Base-by-base conservation (phyloP, 2,888 invertebrate genomes). In the Amaurobius ferox region DNA sequence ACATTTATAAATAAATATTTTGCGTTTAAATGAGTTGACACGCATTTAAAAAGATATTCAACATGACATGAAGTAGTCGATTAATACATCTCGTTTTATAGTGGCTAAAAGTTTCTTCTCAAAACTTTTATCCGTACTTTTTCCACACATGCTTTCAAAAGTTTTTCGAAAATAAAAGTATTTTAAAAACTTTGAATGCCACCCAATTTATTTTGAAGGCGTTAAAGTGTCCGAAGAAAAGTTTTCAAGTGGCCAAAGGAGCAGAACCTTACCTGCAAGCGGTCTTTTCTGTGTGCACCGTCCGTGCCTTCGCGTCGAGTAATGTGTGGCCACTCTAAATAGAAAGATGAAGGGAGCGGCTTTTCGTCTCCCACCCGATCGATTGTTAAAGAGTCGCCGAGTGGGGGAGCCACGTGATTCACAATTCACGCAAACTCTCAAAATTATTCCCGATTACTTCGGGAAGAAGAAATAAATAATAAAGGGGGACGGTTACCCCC, bases 391-490 rank as follows among this genome's bases (percentile, higher is more conserved):
- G 66, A 67, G 48, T 29, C 66, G 76, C 76, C 76, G 76, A 30
- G 44, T 66, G 76, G 44, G 76, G 76, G 76, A 76, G 76, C 76
- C 76, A 76, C 76, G 28, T 66, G 28, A 19, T 44, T 16, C 35
- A 40, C 76, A 23, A 66, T 64, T 72, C 72, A 44, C 61, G 40
- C 76, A 30, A 44, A 76, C 32, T 62, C 62, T 29, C 13, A 5
- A 73, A 73, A 73, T 62, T 73, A 62, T 73, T 73, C 73, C 35
- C 30, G 30, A 72, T 61, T 72, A 72, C 72, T 61, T 55, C 13
- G 30, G 29, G 26, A 70, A 70, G 19, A 70, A n/a, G 44, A 72
- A 72, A 72, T 61, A 44, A 55, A 72, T 55, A n/a, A n/a, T n/a
- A n/a, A n/a, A n/a, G n/a, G n/a, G n/a, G n/a, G n/a, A n/a, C n/a